Base-by-base conservation (phyloP, 2,888 invertebrate species). In the Pollenia angustigena region DNA sequence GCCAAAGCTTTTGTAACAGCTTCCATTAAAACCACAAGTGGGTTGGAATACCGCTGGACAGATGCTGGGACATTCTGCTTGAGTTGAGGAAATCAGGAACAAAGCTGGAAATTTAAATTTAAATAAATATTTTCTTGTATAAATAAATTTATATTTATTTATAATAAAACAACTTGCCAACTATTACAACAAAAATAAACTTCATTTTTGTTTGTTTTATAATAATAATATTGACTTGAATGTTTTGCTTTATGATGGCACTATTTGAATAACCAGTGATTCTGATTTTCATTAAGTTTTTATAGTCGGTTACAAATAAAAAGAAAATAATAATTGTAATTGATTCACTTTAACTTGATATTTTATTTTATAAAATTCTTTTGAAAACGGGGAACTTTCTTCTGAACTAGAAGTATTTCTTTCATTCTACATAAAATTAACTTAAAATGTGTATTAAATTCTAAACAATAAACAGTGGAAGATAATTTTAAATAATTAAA, bases 11-110 rank as follows among this genome's bases (percentile, higher is more conserved):
- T 66, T 44, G 42, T 74, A 66, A 44, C 81, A 81, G 11, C 11
- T 40, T 40, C 64, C 81, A 56, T 81, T 81, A n/a, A 66, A 81
- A 42, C 64, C 81, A 56, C 81, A 81, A 4, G 7, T 42, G 0
- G 72, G 46, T 7, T 12, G 18, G 16, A 4, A 58, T 1, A 52
- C 12, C 2, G 14, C 10, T 14, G 23, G 7, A 18, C 79, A 80
- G 44, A 16, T 6, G 23, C 23, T n/a, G 23, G 72, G 46, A 58
- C 72, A 72, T 46, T 42, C 9, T 58, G 46, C 58, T 40, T 48
- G 74, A 7, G 14, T 16, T 2, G 48, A 23, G 58, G 16, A 46
- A 8, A 74, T 23, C 0, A 32, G 16, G 6, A 32, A 32, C 8
- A 74, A n/a, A 23, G 32, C 74, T 74, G 48, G 10, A 32, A 60